A percentile compares a stretch with the other conserved stretches of the same genome.
These are phyloP conservation scores for Mechanitis messenoides DNA, from an alignment of 2,888 invertebrate genomes.

Conservation along the genomic window DNA sequence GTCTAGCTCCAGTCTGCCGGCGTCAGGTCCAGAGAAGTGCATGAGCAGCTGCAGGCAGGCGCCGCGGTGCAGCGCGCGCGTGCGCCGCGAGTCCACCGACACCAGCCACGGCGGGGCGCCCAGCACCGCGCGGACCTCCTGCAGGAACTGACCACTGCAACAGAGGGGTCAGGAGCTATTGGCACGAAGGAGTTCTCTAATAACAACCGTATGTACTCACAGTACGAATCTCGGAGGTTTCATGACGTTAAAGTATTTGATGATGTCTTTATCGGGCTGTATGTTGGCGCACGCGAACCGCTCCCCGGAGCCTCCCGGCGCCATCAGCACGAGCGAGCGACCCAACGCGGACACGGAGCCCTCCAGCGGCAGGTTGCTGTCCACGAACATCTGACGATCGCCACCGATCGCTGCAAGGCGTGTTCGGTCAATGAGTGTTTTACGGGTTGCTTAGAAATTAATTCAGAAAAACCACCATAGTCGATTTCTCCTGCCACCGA, in stretches of 20 bases:
- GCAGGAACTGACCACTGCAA: constrained; percentile 86
- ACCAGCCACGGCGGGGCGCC: constrained; percentile 94
- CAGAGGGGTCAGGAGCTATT: not conserved
- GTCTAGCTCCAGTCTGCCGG: constrained; percentile 86
- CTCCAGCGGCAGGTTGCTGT: constrained; percentile 92
- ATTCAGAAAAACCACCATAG: no score
- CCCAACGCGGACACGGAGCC: constrained; percentile 86
- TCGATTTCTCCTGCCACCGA: no score
- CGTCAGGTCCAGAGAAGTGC: constrained; percentile 90
- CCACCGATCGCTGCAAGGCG: constrained; percentile 81
- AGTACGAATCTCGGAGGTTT: constrained; percentile 92
- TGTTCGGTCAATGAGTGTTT: no score
- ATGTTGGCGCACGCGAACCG: constrained; percentile 94
- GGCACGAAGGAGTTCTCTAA: not conserved
- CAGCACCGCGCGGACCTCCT: constrained; percentile 86
- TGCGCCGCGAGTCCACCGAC: constrained; percentile 87
- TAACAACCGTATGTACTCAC: constrained; percentile 72
- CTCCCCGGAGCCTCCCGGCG: constrained; percentile 81
- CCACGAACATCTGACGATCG: constrained; percentile 85
- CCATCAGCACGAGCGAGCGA: constrained; percentile 89
- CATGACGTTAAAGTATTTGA: constrained; percentile 91
- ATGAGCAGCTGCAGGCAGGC: constrained; percentile 90
- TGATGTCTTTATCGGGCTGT: constrained; percentile 91
- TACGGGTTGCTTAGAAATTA: no score
- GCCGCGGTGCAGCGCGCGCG: constrained; percentile 84